phyloP scores from a whole-genome alignment of 2,888 invertebrate species.

The Apeira syringaria region DNA sequence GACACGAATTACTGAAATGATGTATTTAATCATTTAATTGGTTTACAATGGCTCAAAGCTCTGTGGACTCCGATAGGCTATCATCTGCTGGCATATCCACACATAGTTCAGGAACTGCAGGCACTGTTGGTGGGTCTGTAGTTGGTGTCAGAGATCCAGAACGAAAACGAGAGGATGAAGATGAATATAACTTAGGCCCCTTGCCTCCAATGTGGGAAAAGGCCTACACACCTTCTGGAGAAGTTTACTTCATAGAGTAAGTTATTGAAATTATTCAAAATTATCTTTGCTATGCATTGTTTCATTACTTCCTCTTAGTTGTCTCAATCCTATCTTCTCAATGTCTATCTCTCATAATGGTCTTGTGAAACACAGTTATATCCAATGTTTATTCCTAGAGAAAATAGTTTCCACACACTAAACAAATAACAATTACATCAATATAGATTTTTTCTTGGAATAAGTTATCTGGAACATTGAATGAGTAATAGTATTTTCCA shows the following conservation, averaged over 20 bases:
- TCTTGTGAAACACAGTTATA: no score
- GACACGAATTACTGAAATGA: constrained; percentile 30
- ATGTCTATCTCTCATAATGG: no score
- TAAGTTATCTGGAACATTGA: no score
- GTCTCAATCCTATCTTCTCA: no score
- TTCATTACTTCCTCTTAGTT: no score
- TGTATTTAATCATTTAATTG: constrained; percentile 23
- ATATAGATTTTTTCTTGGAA: no score
- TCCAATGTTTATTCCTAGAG: no score
- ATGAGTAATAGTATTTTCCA: no score
- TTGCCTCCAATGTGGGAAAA: constrained; percentile 98
- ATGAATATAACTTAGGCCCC: constrained; percentile 93
- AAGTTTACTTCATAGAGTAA: constrained; percentile 98
- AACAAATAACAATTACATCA: no score
- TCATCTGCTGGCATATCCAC: constrained; percentile 78
- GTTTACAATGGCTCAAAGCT: constrained; percentile 67
- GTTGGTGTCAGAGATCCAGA: constrained; percentile 72
- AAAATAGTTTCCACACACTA: no score
- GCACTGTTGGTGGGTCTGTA: constrained; percentile 74
- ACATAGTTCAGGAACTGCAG: constrained; percentile 76
- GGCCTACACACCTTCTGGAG: constrained; percentile 97
- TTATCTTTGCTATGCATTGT: no score
- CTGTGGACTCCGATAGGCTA: constrained; percentile 75
- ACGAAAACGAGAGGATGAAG: constrained; percentile 82
- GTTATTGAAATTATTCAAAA: no score